Conservation (phyloP, 1,140 invertebrate genomes). For the Copidosoma floridanum region DNA sequence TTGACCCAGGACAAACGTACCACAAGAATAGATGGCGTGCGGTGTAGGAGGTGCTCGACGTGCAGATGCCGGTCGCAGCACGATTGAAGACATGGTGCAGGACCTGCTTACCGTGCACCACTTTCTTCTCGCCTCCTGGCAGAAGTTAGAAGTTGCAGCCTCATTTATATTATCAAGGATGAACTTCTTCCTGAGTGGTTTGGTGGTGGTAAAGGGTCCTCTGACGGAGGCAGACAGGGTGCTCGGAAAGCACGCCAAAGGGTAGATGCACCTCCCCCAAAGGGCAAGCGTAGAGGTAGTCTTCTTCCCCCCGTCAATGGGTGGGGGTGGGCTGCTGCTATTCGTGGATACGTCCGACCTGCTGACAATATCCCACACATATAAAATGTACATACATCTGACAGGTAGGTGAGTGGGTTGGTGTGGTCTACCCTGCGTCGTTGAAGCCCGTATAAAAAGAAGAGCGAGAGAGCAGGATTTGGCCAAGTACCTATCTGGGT, state of each 20-base stretch:
- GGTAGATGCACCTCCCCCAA: too few relatives aligned
- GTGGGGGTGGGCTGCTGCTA: conserved; percentile 33
- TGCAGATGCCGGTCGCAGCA: conserved; percentile 6
- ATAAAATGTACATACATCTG: too few relatives aligned
- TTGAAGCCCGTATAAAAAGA: conserved; percentile 2
- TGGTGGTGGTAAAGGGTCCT: conserved; percentile 27
- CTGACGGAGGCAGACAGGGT: too few relatives aligned
- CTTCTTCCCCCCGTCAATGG: conserved; percentile 25
- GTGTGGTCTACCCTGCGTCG: too few relatives aligned
- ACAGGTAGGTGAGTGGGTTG: conserved; percentile 1
- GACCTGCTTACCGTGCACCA: conserved; percentile 31
- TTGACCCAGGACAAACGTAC: too few relatives aligned
- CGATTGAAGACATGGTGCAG: conserved; percentile 12
- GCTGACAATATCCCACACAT: conserved; percentile 28
- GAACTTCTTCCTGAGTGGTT: conserved; percentile 39
- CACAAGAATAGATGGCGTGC: too few relatives aligned
- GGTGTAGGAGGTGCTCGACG: conserved; percentile 7
- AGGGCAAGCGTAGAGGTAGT: too few relatives aligned
- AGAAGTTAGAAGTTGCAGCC: too few relatives aligned
- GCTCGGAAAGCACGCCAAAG: too few relatives aligned
- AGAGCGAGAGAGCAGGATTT: conserved; percentile 14
- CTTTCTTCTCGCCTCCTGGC: conserved; percentile 45
- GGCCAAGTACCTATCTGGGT: conserved; percentile 28
- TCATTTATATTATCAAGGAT: conserved; percentile 42
- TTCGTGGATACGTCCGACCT: conserved; percentile 32